These are phyloP conservation scores for Lasioglossum figueresi DNA, from an alignment of 2,888 invertebrate species.

Conservation along the genomic window DNA sequence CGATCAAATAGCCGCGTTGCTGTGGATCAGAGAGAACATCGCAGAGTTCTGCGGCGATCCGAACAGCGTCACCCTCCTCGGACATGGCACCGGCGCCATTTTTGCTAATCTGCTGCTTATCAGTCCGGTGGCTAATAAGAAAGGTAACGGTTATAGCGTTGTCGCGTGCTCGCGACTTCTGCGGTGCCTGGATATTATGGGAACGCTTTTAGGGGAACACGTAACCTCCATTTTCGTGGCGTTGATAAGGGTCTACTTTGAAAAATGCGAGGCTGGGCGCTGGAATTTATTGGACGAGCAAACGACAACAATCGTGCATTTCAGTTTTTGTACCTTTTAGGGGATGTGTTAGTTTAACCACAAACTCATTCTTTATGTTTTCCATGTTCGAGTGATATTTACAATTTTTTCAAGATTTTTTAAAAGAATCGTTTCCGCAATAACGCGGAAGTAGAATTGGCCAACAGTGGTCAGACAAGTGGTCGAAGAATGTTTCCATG, in stretches of 20 bases:
- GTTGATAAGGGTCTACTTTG: slow-evolving; percentile 23
- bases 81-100: slow-evolving; percentile 97
- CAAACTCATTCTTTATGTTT: background rate
- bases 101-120: slow-evolving; percentile 97
- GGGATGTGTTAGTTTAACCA: too few relatives aligned
- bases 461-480: too few relatives aligned
- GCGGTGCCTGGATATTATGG: slow-evolving; percentile 48
- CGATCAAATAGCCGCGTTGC: slow-evolving; percentile 96
- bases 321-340: background rate
- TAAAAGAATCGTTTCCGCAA: too few relatives aligned
- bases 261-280: background rate
- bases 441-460: too few relatives aligned
- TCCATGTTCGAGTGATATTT: too few relatives aligned
- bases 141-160: slow-evolving; percentile 77
- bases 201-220: slow-evolving; percentile 30
- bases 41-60: slow-evolving; percentile 96
- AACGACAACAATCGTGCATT: background rate
- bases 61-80: slow-evolving; percentile 94
- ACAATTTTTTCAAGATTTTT: too few relatives aligned
- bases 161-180: slow-evolving; percentile 44
- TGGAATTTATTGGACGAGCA: background rate
- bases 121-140: slow-evolving; percentile 90
- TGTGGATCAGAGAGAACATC: slow-evolving; percentile 98
- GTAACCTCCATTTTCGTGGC: slow-evolving; percentile 29
- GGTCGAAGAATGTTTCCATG: too few relatives aligned